Conservation (phyloP, 2,113 vertebrate species). For the Semnopithecus entellus region DNA sequence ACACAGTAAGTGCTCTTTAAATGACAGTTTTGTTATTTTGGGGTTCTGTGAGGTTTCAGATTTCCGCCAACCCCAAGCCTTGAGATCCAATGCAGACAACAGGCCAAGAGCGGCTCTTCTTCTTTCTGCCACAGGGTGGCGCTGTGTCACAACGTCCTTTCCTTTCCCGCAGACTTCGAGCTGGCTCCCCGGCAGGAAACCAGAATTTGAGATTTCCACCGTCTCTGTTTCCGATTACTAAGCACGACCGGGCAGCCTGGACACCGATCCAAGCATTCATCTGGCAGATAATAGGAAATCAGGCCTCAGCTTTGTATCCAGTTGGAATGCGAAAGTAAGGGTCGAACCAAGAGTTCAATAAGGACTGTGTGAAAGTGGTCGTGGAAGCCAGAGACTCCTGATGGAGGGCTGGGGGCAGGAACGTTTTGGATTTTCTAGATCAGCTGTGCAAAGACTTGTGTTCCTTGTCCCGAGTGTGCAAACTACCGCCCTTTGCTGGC, state of each 20-base stretch:
- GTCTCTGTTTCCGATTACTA: constrained; percentile 30
- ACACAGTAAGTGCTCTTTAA: not conserved
- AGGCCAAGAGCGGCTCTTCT: not conserved
- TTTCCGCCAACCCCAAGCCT: not conserved
- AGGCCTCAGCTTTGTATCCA: constrained; percentile 53
- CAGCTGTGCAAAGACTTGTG: not conserved
- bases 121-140: not conserved
- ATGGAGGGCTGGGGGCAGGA: not conserved
- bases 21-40: not conserved
- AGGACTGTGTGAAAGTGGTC: constrained; percentile 25
- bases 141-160: not conserved
- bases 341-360: constrained; percentile 26
- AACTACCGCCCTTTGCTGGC: not conserved
- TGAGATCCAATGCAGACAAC: not conserved
- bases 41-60: not conserved
- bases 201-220: not conserved
- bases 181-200: fast-evolving
- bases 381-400: not conserved
- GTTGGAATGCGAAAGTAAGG: constrained; percentile 47
- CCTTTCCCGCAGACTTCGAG: not conserved
- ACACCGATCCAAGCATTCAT: constrained; percentile 65
- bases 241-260: not conserved
- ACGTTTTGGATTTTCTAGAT: not conserved
- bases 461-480: not conserved
- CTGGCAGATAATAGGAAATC: constrained; percentile 51